These are phyloP conservation scores for Alces alces DNA, from an alignment of 2,113 vertebrate species.

Conservation along the genomic window DNA sequence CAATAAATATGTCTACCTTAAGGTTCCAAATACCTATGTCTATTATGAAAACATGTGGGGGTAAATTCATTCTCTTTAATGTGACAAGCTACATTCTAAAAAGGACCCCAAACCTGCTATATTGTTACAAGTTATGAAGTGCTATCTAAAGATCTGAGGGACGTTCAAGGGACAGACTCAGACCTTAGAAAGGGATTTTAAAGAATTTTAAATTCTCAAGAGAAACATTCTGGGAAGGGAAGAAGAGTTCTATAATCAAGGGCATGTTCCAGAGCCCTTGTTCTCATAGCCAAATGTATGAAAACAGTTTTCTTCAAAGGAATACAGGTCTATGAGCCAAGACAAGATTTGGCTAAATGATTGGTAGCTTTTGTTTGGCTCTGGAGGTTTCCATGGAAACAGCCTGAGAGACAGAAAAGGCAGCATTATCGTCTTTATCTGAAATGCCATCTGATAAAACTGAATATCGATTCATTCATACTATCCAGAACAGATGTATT, in stretches of 20 bases:
- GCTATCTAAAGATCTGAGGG: neutral
- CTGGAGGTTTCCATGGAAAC: slow-evolving; percentile 62
- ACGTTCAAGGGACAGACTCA: neutral
- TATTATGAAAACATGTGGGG: neutral
- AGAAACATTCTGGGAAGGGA: neutral
- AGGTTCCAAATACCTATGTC: slow-evolving; percentile 19
- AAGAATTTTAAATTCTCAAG: neutral
- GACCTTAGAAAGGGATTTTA: neutral
- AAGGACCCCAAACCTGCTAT: neutral
- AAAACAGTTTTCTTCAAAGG: slow-evolving; percentile 50
- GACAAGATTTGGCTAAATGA: slow-evolving; percentile 41
- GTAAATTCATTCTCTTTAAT: neutral
- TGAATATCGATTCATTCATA: slow-evolving; percentile 33
- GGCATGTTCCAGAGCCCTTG: slow-evolving; percentile 30
- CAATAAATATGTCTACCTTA: neutral
- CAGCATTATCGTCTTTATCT: slow-evolving; percentile 51
- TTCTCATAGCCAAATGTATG: slow-evolving; percentile 23
- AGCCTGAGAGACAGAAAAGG: slow-evolving; percentile 63
- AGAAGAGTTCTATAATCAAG: neutral
- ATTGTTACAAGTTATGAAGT: neutral
- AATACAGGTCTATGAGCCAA: neutral
- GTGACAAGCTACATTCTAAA: neutral
- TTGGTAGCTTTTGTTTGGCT: slow-evolving; percentile 60
- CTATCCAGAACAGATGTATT: neutral
- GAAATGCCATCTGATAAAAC: slow-evolving; percentile 22